A percentile compares a stretch with the other conserved stretches of the same genome.
Conservation (phyloP, 1,140 invertebrate genomes). For the Idris sp. region DNA sequence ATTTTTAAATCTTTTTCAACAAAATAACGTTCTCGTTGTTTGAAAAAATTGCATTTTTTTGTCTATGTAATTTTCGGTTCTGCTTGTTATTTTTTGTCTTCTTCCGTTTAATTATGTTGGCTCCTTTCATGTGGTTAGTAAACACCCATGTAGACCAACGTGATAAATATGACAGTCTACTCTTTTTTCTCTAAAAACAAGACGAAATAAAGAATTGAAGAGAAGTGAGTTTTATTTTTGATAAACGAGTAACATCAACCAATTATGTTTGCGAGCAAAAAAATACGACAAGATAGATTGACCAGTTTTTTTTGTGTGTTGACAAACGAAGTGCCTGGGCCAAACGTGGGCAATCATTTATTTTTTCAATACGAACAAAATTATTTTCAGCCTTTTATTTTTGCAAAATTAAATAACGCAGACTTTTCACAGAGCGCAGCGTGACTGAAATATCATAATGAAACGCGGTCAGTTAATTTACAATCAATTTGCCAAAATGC, state of each 20-base stretch:
- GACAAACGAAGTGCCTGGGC: slow-evolving; percentile 1
- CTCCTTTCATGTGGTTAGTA: too few species aligned
- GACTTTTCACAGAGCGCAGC: not conserved
- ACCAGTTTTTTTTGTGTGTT: slow-evolving; percentile 1
- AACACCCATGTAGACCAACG: too few species aligned
- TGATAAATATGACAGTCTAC: too few species aligned
- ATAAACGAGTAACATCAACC: not conserved
- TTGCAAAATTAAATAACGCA: slow-evolving; percentile 6
- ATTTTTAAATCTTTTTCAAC: too few species aligned
- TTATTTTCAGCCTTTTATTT: slow-evolving; percentile 9
- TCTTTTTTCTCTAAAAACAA: too few species aligned
- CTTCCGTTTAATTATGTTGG: too few species aligned
- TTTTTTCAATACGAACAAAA: slow-evolving; percentile 6
- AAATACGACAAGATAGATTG: not conserved
- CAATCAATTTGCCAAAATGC: slow-evolving; percentile 17
- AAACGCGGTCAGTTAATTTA: slow-evolving; percentile 17
- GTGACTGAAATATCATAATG: slow-evolving; percentile 1
- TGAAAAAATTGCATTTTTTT: too few species aligned
- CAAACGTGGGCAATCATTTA: slow-evolving; percentile 3
- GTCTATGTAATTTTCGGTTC: too few species aligned
- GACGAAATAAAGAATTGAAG: too few species aligned
- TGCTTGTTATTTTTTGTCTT: too few species aligned
- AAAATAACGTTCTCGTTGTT: too few species aligned
- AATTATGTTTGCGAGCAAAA: slow-evolving; percentile 12
- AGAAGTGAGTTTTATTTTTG: too few species aligned